These are phyloP conservation scores for Cirrhinus molitorella DNA, from an alignment of 2,797 vertebrate species.

Conservation along the genomic window DNA sequence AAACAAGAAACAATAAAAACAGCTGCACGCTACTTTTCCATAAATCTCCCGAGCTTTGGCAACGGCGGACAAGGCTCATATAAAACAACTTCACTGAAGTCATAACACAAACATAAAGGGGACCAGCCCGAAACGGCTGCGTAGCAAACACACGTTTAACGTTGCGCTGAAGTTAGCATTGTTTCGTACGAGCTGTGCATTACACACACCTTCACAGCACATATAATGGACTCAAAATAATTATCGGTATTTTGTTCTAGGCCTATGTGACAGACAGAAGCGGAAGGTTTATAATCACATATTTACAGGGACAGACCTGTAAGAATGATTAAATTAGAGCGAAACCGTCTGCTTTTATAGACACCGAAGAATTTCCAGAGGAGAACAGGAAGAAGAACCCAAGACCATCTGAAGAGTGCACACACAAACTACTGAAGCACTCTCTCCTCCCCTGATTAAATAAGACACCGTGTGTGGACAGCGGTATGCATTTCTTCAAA, in stretches of 20 bases:
- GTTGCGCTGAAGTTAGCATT: neutral
- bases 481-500: conserved; percentile 70
- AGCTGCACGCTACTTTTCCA: neutral
- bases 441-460: conserved; percentile 6
- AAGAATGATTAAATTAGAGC: neutral
- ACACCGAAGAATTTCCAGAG: neutral
- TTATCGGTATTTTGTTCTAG: neutral
- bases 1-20: neutral
- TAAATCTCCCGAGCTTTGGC: neutral
- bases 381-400: neutral
- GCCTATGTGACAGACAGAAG: neutral
- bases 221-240: neutral
- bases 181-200: neutral
- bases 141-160: conserved; percentile 54
- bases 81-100: conserved; percentile 78
- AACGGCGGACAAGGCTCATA: neutral
- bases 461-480: conserved; percentile 31
- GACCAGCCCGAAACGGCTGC: conserved; percentile 65
- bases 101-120: conserved; percentile 69
- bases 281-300: neutral
- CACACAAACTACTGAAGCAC: neutral
- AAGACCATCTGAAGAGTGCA: neutral
- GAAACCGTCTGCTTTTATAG: neutral
- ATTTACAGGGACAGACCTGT: neutral
- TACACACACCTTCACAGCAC: neutral